phyloP scores from a whole-genome alignment of 2,797 vertebrate genomes.

The Syncerus caffer region DNA sequence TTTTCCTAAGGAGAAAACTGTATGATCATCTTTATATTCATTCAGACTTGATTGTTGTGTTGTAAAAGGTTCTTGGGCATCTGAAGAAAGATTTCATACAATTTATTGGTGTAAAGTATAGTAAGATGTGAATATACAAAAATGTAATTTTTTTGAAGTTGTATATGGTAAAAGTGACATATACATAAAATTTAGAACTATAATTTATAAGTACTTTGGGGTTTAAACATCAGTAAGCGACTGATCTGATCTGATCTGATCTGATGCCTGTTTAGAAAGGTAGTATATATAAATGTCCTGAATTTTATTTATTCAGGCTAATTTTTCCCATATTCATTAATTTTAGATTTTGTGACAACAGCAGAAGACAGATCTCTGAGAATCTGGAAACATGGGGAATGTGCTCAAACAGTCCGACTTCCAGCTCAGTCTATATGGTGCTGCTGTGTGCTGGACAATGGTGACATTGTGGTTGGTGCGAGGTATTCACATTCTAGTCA shows the following conservation, averaged over 20 bases:
- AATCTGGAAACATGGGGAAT: conserved; percentile 94
- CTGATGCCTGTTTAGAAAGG: not conserved
- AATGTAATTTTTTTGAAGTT: not conserved
- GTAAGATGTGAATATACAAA: not conserved
- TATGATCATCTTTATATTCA: not conserved
- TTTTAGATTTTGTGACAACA: conserved; percentile 94
- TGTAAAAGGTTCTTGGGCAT: not conserved
- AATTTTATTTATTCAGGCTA: conserved; percentile 4
- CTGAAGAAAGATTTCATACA: not conserved
- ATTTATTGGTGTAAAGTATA: not conserved
- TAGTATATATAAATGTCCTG: conserved; percentile 17
- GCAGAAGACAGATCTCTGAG: conserved; percentile 95
- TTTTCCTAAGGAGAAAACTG: not conserved
- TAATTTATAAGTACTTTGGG: not conserved
- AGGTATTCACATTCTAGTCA: conserved; percentile 86
- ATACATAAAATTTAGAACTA: not conserved
- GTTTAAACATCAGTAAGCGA: not conserved
- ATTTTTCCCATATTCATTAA: conserved; percentile 19
- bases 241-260: too few relatives aligned
- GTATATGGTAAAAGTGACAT: not conserved
- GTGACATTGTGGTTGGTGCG: conserved; percentile 93
- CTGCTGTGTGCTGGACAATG: conserved; percentile 94
- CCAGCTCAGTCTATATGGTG: conserved; percentile 98
- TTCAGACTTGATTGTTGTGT: not conserved
- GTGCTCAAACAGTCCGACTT: conserved; percentile 93